Percentiles rank a stretch among this genome's conserved stretches.
phyloP scores from a whole-genome alignment of 2,888 invertebrate genomes.

The Eremobia ochroleuca region DNA sequence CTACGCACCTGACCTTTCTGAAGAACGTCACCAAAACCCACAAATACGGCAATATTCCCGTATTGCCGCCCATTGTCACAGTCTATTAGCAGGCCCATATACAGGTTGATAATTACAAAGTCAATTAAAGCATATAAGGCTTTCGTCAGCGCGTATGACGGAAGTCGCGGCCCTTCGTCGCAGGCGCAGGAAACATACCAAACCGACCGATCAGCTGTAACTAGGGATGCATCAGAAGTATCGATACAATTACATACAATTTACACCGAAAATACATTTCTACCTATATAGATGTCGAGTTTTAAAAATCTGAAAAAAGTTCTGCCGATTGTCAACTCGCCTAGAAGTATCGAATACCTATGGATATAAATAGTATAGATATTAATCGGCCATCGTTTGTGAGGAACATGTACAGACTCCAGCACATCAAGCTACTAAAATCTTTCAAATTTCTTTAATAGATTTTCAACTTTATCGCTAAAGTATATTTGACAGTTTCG shows the following conservation, averaged over 20 bases:
- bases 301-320: background rate
- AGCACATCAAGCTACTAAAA: too few species aligned
- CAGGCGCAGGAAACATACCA: slow-evolving; percentile 64
- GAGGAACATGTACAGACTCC: background rate
- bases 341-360: background rate
- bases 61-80: background rate
- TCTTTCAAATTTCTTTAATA: too few species aligned
- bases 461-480: too few species aligned
- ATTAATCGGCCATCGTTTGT: background rate
- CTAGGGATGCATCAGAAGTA: slow-evolving; percentile 7
- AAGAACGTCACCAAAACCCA: background rate
- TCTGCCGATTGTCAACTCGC: background rate
- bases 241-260: slow-evolving; percentile 25
- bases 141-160: slow-evolving; percentile 55
- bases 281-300: background rate
- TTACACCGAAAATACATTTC: background rate
- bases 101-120: slow-evolving; percentile 29
- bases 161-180: slow-evolving; percentile 66
- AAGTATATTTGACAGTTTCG: too few species aligned
- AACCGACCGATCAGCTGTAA: slow-evolving; percentile 56
- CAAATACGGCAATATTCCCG: background rate
- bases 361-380: background rate
- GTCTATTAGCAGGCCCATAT: slow-evolving; percentile 17
- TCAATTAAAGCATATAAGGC: slow-evolving; percentile 38
- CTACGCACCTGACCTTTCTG: background rate